Base-by-base conservation (phyloP, 2,888 invertebrate species). In the Lampropteryx suffumata region DNA sequence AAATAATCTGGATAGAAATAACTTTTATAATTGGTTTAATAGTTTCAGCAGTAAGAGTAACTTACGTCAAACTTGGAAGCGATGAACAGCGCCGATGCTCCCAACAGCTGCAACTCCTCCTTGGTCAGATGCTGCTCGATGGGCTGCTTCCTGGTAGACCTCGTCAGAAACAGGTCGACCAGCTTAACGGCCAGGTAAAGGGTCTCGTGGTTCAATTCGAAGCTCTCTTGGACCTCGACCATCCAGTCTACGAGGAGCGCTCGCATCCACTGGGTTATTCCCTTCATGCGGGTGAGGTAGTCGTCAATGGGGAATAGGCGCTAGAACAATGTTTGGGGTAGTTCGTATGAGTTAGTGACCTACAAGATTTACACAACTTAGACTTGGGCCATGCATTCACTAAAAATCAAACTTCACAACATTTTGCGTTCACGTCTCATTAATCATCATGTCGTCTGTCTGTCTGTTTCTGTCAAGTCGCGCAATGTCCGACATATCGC, bases 181-280 rank as follows among this genome's bases (percentile, higher is more conserved):
- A 99, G 89, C 90, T 99, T 99, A 9, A 99, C 98, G 14, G 97
- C 98, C 77, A 99, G 91, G 84, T 99, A 99, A 5, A 99, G 90
- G 0, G 99, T 99, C 90, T 99, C 99, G 73, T 99, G 99, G 85
- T 99, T 99, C 27, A 99, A 92, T 82, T 99, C 99, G 79, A 99
- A 99, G 58, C 95, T 96, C 83, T 98, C 98, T 90, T 99, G 98
- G 7, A 99, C 96, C 78, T 99, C 99, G 33, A 99, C 99, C 96
- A 99, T 96, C 99, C 99, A 99, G 86, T 99, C 99, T 0, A 99
- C 95, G 1, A 99, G 92, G 13, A 99, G 92, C 0, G 98, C 94
- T 39, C 99, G 92, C 97, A 99, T 98, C 93, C 95, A 95, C 29
- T 92, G 91, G 0, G 95, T 95, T 48, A 99, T 90, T 60, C 95